Conservation (phyloP, 2,113 vertebrate species). For the Pongo abelii region DNA sequence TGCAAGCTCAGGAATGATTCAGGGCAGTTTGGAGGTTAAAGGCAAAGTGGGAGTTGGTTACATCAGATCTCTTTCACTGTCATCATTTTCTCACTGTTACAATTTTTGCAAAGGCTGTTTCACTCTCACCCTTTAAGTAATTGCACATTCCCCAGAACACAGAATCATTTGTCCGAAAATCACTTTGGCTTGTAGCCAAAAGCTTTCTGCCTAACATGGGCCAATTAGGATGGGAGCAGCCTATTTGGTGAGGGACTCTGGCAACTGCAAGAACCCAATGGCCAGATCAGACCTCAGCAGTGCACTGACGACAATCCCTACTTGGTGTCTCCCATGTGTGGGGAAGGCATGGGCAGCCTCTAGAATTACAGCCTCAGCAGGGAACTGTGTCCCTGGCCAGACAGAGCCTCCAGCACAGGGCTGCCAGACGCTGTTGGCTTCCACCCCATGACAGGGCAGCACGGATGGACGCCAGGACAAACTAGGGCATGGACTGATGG, state of each 20-base stretch:
- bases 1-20: too few relatives aligned
- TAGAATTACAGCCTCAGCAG: background rate
- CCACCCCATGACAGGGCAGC: background rate
- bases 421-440: background rate
- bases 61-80: too few relatives aligned
- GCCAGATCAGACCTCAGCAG: background rate
- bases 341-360: background rate
- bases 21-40: too few relatives aligned
- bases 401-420: background rate
- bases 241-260: background rate
- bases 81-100: too few relatives aligned
- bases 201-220: background rate
- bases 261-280: background rate
- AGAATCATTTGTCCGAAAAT: background rate
- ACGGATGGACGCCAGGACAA: background rate
- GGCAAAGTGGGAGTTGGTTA: too few relatives aligned
- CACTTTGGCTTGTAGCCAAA: background rate
- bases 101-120: too few relatives aligned
- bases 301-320: background rate
- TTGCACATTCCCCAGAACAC: background rate
- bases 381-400: background rate
- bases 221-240: background rate
- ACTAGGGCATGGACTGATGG: background rate
- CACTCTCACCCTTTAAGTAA: background rate
- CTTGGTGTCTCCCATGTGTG: background rate